Base-by-base conservation (phyloP, 2,797 vertebrate genomes). In the Gymnopithys bicolor region DNA sequence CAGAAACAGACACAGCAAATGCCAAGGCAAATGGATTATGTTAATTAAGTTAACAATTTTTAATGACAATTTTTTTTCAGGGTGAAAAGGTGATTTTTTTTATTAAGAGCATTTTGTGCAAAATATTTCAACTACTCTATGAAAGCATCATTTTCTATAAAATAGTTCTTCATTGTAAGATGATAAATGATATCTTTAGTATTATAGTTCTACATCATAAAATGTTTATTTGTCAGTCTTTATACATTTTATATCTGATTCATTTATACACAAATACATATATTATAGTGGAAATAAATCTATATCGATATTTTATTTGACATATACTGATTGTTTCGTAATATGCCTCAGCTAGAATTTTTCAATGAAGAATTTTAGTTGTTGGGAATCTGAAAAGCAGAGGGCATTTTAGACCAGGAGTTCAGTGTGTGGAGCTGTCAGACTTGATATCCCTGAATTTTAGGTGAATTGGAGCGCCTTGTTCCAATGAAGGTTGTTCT, bases 21-120 rank as follows among this genome's bases (percentile, higher is more conserved):
- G 67, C 51, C 87, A 94, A 73, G 52, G 33, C 91, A 92, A 95
- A 95, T 64, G 45, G 67, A 86, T 90, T 93, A 64, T 84, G 79
- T 84, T 91, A 92, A 96, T 94, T 69, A 86, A 52, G 51, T 46
- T 93, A 93, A 83, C 37, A 75, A 52, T 60, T 95, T 83, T 94
- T 90, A 76, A 92, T 88, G 74, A 53, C 6, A 86, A 60, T 32
- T 85, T 84, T 88, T 23, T 73, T 89, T 84, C 59, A 68, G 35
- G 52, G 13, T 51, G 28, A 71, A 82, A 88, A 86, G 30, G 39
- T 81, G 63, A 13, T 13, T 63, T 87, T 75, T 84, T 58, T 79
- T 19, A 76, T 68, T 52, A 67, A 86, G 21, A 84, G 1, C 33
- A 60, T 84, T 82, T 74, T 87, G 24, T 79, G n/a, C 17, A 84